Conservation (phyloP, 2,113 vertebrate genomes). For the Petrocephalus microphthalmus region DNA sequence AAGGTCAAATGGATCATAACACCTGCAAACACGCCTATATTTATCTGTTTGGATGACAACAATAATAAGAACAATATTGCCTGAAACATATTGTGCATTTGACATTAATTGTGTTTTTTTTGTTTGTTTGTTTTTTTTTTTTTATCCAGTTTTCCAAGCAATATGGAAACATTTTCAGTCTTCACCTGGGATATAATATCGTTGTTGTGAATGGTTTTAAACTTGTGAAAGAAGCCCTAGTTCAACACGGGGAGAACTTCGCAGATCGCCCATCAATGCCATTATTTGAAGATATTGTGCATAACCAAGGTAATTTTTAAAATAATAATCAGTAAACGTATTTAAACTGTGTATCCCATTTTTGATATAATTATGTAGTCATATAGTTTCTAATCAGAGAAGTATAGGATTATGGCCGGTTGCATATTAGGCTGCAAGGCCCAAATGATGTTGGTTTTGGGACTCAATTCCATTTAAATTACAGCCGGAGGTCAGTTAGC, state of each 20-base stretch:
- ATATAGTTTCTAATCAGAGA: too few species aligned
- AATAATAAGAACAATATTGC: neutral
- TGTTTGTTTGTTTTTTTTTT: neutral
- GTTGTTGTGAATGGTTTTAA: neutral
- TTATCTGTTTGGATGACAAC: too few species aligned
- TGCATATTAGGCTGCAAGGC: too few species aligned
- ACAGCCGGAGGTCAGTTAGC: too few species aligned
- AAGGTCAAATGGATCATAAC: too few species aligned
- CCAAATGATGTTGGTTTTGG: too few species aligned
- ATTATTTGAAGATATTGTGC: neutral
- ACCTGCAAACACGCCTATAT: too few species aligned
- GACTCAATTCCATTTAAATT: too few species aligned
- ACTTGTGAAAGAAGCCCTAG: neutral
- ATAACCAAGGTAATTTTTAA: conserved; percentile 46
- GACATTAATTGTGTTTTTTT: neutral
- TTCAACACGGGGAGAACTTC: neutral
- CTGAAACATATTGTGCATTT: neutral
- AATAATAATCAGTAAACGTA: neutral
- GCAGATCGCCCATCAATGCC: conserved; percentile 37
- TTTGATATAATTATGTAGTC: neutral
- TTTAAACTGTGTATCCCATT: neutral
- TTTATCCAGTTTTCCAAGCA: neutral
- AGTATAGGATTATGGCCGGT: too few species aligned
- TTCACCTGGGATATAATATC: neutral
- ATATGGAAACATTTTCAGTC: neutral